These are phyloP conservation scores for Pachymerium ferrugineum DNA, from an alignment of 2,888 invertebrate genomes.

Conservation along the genomic window DNA sequence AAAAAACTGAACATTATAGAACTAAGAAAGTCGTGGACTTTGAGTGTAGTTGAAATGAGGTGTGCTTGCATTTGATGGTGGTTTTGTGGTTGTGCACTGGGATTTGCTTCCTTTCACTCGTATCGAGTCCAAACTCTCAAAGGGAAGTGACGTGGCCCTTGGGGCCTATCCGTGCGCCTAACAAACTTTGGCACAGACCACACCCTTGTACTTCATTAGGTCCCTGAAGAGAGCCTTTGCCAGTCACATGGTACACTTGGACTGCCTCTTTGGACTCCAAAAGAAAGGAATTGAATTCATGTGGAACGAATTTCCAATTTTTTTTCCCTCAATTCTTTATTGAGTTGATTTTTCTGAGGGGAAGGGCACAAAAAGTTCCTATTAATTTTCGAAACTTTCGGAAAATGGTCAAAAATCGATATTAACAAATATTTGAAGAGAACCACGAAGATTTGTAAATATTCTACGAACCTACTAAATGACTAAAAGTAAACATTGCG, in stretches of 20 bases:
- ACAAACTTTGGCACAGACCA: slow-evolving; percentile 18
- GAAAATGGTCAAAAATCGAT: no score
- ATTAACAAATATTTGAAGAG: no score
- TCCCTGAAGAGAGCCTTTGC: not conserved
- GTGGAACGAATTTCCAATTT: not conserved
- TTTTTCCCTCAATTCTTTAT: not conserved
- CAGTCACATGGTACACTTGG: not conserved
- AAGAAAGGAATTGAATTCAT: not conserved
- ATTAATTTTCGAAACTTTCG: no score
- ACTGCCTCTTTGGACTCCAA: not conserved
- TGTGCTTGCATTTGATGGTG: slow-evolving; percentile 7
- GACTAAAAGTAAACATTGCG: no score
- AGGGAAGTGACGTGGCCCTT: not conserved
- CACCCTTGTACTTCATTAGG: slow-evolving; percentile 15
- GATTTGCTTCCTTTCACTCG: slow-evolving; percentile 6
- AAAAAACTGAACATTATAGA: not conserved
- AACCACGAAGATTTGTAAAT: no score
- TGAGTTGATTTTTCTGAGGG: no score
- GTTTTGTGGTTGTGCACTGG: slow-evolving; percentile 8
- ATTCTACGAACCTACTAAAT: no score
- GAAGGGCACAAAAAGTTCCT: no score
- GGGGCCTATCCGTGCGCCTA: slow-evolving; percentile 10
- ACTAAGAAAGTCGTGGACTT: not conserved
- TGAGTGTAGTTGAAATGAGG: slow-evolving; percentile 2
- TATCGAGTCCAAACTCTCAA: slow-evolving; percentile 10